phyloP scores from a whole-genome alignment of 2,888 invertebrate genomes.

The Callinectes sapidus region DNA sequence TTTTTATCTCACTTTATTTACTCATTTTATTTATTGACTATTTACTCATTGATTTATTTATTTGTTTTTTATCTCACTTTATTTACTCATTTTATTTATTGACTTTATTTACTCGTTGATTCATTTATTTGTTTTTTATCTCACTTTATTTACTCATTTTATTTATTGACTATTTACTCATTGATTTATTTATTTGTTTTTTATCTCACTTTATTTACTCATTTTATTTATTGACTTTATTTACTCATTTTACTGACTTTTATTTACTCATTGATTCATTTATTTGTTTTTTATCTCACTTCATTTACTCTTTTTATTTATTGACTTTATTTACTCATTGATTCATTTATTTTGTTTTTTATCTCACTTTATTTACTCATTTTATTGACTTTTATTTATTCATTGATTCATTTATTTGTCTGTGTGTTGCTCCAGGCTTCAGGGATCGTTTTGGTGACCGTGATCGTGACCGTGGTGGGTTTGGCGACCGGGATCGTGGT shows the following conservation, averaged over 20 bases:
- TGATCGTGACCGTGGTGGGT: neutral
- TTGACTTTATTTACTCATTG: no score
- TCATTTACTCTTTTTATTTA: no score
- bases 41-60: neutral
- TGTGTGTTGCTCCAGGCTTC: conserved; percentile 16
- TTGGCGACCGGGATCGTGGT: conserved; percentile 40
- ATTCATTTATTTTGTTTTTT: no score
- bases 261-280: no score
- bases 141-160: neutral
- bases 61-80: neutral
- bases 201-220: no score
- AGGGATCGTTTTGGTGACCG: conserved; percentile 43
- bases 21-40: neutral
- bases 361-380: neutral
- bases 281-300: no score
- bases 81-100: no score
- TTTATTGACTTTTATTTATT: neutral
- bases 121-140: no score
- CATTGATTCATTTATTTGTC: neutral
- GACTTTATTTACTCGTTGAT: no score
- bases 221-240: no score
- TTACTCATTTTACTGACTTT: no score
- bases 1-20: neutral
- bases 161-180: neutral
- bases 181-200: neutral